A percentile compares a stretch with the other conserved stretches of the same genome.
Evolutionary conservation across 2,888 invertebrate species (phyloP).

Genomic region (Siphlonurus alternatus): DNA sequence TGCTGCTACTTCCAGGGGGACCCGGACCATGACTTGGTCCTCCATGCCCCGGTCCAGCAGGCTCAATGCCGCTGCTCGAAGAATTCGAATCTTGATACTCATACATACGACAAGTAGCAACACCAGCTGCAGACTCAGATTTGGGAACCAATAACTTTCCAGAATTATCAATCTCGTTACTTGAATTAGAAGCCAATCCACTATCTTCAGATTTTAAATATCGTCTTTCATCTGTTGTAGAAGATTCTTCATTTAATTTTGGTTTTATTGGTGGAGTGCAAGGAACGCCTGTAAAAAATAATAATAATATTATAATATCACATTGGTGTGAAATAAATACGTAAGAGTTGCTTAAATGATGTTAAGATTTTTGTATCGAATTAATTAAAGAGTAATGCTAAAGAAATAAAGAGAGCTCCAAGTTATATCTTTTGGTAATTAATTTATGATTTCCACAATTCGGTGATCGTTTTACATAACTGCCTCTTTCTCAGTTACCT

Average conservation of each 20-base stretch:
- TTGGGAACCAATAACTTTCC: slow-evolving; percentile 45
- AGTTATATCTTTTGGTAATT: too few species aligned
- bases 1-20: slow-evolving; percentile 20
- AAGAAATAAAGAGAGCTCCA: too few species aligned
- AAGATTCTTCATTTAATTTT: background rate
- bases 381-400: too few species aligned
- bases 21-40: background rate
- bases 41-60: slow-evolving; percentile 29
- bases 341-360: too few species aligned
- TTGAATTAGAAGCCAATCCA: slow-evolving; percentile 2
- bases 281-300: slow-evolving; percentile 7
- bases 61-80: slow-evolving; percentile 43
- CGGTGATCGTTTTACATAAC: too few species aligned
- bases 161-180: slow-evolving; percentile 15
- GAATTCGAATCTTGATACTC: slow-evolving; percentile 56
- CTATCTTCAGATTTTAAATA: slow-evolving; percentile 1
- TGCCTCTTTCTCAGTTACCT: too few species aligned
- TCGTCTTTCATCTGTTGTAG: slow-evolving; percentile 1
- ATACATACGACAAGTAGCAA: slow-evolving; percentile 28
- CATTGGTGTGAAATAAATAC: too few species aligned
- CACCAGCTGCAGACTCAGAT: slow-evolving; percentile 34
- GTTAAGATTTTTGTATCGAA: too few species aligned
- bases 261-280: slow-evolving; percentile 16
- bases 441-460: too few species aligned
- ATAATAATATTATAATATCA: too few species aligned